Base-by-base conservation (phyloP, 2,113 vertebrate species). In the Peucedramus taeniatus region DNA sequence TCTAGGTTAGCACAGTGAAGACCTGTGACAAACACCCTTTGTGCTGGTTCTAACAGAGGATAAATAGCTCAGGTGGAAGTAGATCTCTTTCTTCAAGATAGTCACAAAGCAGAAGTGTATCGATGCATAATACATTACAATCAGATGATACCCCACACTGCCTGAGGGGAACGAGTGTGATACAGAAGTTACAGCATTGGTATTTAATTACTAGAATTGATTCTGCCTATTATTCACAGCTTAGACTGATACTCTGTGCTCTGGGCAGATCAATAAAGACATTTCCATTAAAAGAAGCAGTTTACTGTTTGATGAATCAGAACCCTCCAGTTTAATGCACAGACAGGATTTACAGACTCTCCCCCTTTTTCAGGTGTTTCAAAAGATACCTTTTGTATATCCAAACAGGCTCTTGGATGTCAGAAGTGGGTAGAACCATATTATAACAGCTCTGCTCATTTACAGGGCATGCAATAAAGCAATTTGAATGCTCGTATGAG, bases 401-500 rank as follows among this genome's bases (percentile, higher is more conserved):
- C n/a, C 27, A 83, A 53, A 78, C 8, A 77, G 74, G 70, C 61
- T 87, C 37, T 74, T 49, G 30, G 63, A 71, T 66, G 8, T 70
- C 71, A 94, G 68, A 96, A 95, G 44, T 33, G 56, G 21, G 31
- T 24, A 88, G 71, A 65, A 66, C 33, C 1, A 1, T 78, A 77
- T 66, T 39, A 14, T 63, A 74, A 83, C 20, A 89, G 75, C 49
- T 56, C 40, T 90, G 79, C 33, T 93, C 85, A 89, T 92, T 93
- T 96, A 78, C 50, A 85, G 68, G 60, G 42, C 35, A 81, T 49
- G 39, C 60, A 85, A 90, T 80, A 89, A 86, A 91, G 61, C 83
- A 88, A 84, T 81, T 13, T 78, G 82, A 94, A 90, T 94, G 93
- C 72, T 93, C 88, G 86, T 63, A 71, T 49, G 69, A 89, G 74